Evolutionary conservation across 2,888 invertebrate species (phyloP).

Genomic region (Drosophila pegasa): DNA sequence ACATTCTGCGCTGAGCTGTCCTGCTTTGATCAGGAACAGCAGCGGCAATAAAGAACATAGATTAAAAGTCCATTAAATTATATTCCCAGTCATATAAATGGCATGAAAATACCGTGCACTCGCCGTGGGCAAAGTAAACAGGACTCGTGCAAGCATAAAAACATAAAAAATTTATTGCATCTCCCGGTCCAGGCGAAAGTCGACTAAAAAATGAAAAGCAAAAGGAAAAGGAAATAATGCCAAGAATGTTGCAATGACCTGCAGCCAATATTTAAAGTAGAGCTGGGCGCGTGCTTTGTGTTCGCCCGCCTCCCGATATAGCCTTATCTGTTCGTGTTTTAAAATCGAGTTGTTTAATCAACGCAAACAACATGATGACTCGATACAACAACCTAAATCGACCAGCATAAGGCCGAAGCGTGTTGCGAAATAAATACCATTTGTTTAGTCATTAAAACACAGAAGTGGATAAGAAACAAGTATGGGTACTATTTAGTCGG

Average conservation of each 20-base stretch:
- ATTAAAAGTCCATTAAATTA: constrained; percentile 78
- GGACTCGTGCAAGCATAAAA: constrained; percentile 55
- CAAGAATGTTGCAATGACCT: constrained; percentile 47
- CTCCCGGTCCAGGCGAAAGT: constrained; percentile 13
- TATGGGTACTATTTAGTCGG: too few relatives aligned
- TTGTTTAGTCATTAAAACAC: background rate
- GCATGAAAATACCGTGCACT: constrained; percentile 59
- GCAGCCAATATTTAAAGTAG: constrained; percentile 17
- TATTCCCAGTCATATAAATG: constrained; percentile 65
- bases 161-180: constrained; percentile 69
- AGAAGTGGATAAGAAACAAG: background rate
- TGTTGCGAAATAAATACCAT: background rate
- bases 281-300: constrained; percentile 4
- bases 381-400: background rate
- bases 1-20: constrained; percentile 27
- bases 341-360: constrained; percentile 7
- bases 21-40: constrained; percentile 61
- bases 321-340: background rate
- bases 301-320: background rate
- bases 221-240: constrained; percentile 24
- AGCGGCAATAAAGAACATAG: constrained; percentile 59
- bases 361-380: constrained; percentile 6
- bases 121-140: constrained; percentile 49
- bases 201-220: constrained; percentile 10
- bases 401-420: background rate